Base-by-base conservation (phyloP, 2,113 vertebrate genomes). In the Hippocampus guttulatus region DNA sequence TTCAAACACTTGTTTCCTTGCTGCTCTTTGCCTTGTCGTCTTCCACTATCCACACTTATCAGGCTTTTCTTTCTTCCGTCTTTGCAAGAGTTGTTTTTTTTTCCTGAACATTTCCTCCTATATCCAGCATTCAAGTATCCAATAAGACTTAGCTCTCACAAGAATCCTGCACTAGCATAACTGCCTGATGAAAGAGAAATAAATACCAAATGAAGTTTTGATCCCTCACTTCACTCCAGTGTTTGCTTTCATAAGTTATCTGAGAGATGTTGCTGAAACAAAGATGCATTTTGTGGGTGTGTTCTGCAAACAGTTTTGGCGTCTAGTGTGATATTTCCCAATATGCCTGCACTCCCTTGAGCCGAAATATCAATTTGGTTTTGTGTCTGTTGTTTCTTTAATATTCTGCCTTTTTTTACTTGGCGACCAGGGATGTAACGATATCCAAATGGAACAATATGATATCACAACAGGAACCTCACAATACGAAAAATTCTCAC, bases 1-100 rank as follows among this genome's bases (percentile, higher is more conserved):
- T 71, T 88, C 78, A 82, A 88, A 90, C 77, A 87, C 86, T 92
- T 80, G 81, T 75, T 58, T 90, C 84, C 82, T 87, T 78, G 81
- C 80, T 83, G 81, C 82, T 86, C 73, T 84, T 80, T 71, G 33
- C 68, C 69, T 83, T 67, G 54, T 78, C 68, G 63, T 77, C 74
- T 76, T 70, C 73, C 49, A 74, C 67, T 70, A 67, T 16, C 71
- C 68, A 75, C 41, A 79, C 75, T 77, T 64, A 72, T 45, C 69
- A 60, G 58, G 75, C 33, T 72, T 20, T 51, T 61, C 67, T 75
- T 38, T 54, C n/a, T 33, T 70, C 70, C 70, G 40, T 40, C 64
- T 61, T 67, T 67, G 33, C 68, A 76, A 75, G 57, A 30, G 25
- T 16, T 15, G 3, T 61, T 75, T 7, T 16, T 33, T 61, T 71